Base-by-base conservation (phyloP, 92 coral and sea anemone genomes). In the Parazoanthus darwini region DNA sequence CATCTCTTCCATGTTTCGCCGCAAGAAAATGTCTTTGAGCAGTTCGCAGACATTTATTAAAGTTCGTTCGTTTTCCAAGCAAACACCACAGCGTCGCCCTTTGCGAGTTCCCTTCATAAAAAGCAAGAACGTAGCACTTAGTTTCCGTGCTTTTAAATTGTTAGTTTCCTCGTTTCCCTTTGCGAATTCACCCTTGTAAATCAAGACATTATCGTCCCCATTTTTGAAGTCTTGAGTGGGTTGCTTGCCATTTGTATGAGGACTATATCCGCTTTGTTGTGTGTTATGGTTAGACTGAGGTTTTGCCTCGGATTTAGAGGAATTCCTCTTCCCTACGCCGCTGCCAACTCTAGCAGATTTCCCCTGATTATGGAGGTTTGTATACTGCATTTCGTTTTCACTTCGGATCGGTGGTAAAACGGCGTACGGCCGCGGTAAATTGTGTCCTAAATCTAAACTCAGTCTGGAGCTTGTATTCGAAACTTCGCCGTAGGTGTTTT, bases 1-100 rank as follows among this genome's bases (percentile, higher is more conserved):
- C 98, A 95, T 95, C 78, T 95, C 98, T 89, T 95, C 98, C 98
- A 95, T 95, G 72, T 95, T 95, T 79, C 94, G 89, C 33, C 98
- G 90, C 13, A 95, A 88, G 67, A 95, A 95, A 23, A 95, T 95
- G 48, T 95, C 98, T 86, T 95, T 95, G 4, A 95, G 94, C 70
- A 92, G 92, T 76, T 95, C 98, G 35, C 96, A 91, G 36, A 95
- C 92, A 72, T 95, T 93, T 22, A 87, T 86, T 54, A 95, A 87
- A 48, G 93, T 90, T n/a, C 86, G 83, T 79, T 95, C 98, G 84
- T 95, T 95, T 54, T 95, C 94, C 4, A 88, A 43, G 74, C 98
- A 95, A 25, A 95, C 96, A 18, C 93, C 98, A 78, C 91, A 88
- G 26, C 98, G 82, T 2, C 98, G 94, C 82, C 91, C 92, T 16